Evolutionary conservation across 2,888 invertebrate species (phyloP).

Genomic region (Aspidapion aeneum): DNA sequence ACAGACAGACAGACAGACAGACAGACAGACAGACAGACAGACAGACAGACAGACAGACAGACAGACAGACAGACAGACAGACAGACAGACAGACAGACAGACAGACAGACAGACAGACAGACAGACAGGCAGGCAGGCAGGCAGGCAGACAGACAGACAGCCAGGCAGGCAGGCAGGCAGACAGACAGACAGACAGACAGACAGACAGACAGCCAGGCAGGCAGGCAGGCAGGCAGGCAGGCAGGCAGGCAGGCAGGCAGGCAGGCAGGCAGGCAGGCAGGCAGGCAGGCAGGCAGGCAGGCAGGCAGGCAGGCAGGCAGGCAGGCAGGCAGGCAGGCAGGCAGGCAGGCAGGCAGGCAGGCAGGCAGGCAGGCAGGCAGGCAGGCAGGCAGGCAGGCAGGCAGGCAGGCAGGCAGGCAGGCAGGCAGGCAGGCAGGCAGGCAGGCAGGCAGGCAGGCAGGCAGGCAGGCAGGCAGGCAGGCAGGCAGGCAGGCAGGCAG

Average conservation of each 20-base stretch:
- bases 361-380: background rate
- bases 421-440: constrained; percentile 13
- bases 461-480: constrained; percentile 15
- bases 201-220: too few species aligned
- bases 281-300: background rate
- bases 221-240: too few species aligned
- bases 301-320: background rate
- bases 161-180: too few species aligned
- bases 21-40: constrained; percentile 1
- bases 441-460: constrained; percentile 14
- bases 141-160: too few species aligned
- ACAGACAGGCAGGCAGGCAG: too few species aligned
- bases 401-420: too few species aligned
- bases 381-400: background rate
- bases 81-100: too few species aligned
- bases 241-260: too few species aligned
- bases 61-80: background rate
- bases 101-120: too few species aligned
- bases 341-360: background rate
- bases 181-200: too few species aligned
- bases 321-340: background rate
- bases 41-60: constrained; percentile 1
- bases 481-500: constrained; percentile 17
- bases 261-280: background rate
- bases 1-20: background rate